Percentiles rank a stretch among this genome's conserved stretches.
Evolutionary conservation across 2,888 invertebrate genomes (phyloP).

Genomic region (Trachelus tabidus): DNA sequence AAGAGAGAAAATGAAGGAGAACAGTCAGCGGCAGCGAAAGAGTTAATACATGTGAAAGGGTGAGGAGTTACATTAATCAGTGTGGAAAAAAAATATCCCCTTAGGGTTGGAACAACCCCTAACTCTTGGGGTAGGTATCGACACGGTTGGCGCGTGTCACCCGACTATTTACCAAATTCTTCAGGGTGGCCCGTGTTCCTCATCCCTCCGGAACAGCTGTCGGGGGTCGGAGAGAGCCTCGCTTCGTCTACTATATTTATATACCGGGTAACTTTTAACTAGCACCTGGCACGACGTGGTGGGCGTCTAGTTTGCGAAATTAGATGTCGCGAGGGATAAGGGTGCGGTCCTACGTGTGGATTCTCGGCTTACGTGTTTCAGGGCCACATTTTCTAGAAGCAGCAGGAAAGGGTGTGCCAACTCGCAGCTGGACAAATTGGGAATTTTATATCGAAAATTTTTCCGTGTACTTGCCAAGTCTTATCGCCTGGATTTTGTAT

Average conservation of each 20-base stretch:
- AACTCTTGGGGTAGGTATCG: not conserved
- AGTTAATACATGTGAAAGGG: not conserved
- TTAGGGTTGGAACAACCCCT: not conserved
- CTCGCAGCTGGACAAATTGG: not conserved
- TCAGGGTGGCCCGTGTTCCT: slow-evolving; percentile 4
- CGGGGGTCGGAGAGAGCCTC: not conserved
- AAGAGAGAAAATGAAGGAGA: not conserved
- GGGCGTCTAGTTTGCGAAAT: not conserved
- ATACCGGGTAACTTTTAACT: not conserved
- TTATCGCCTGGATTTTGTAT: not conserved
- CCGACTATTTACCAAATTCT: slow-evolving; percentile 4
- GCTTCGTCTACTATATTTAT: not conserved
- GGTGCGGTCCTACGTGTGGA: not conserved
- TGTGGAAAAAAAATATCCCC: not conserved
- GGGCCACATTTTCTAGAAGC: not conserved
- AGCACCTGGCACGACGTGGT: not conserved
- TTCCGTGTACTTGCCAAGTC: not conserved
- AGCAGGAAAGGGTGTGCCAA: not conserved
- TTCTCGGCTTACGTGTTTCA: not conserved
- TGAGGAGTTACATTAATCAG: not conserved
- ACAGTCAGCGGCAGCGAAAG: not conserved
- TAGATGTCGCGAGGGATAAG: not conserved
- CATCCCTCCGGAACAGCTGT: not conserved
- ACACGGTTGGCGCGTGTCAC: not conserved
- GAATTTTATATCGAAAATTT: not conserved